Conservation (phyloP, 1,140 invertebrate genomes). For the Drosophila nigrodunni region DNA sequence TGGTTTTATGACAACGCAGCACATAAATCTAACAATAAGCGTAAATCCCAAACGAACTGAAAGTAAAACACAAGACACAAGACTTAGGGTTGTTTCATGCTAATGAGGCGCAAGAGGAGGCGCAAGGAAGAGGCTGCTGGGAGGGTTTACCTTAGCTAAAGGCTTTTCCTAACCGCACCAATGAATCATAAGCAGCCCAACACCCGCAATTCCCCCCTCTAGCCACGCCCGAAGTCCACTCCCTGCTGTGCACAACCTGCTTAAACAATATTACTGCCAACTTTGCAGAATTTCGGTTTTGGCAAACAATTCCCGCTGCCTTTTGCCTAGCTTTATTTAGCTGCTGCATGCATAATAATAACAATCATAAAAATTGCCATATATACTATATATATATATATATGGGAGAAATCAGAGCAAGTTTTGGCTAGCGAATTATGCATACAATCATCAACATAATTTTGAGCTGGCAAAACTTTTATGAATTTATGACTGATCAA, state of each 20-base stretch:
- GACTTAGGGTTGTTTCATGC: slow-evolving; percentile 63
- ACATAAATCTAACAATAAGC: slow-evolving; percentile 68
- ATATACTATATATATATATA: background rate
- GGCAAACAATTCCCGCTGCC: slow-evolving; percentile 8
- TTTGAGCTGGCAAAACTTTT: slow-evolving; percentile 43
- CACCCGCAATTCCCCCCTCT: background rate
- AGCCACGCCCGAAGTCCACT: slow-evolving; percentile 8
- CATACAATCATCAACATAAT: slow-evolving; percentile 43
- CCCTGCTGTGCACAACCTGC: slow-evolving; percentile 44
- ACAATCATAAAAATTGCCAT: slow-evolving; percentile 69
- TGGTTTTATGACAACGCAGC: slow-evolving; percentile 69
- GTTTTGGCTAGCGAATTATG: slow-evolving; percentile 49
- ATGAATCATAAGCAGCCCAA: slow-evolving; percentile 62
- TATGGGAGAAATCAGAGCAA: slow-evolving; percentile 12
- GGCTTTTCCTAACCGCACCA: slow-evolving; percentile 47
- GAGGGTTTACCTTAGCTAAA: slow-evolving; percentile 51
- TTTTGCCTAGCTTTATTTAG: slow-evolving; percentile 7
- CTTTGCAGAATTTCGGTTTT: slow-evolving; percentile 55
- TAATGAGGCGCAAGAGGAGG: slow-evolving; percentile 54
- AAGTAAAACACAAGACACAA: slow-evolving; percentile 6
- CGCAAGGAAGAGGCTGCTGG: background rate
- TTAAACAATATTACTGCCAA: slow-evolving; percentile 55
- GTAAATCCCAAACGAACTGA: slow-evolving; percentile 42
- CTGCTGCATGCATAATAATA: slow-evolving; percentile 73
- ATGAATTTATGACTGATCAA: slow-evolving; percentile 73